Evolutionary conservation across 2,797 vertebrate genomes (phyloP).

Genomic region (Sphenopsis melanotis): DNA sequence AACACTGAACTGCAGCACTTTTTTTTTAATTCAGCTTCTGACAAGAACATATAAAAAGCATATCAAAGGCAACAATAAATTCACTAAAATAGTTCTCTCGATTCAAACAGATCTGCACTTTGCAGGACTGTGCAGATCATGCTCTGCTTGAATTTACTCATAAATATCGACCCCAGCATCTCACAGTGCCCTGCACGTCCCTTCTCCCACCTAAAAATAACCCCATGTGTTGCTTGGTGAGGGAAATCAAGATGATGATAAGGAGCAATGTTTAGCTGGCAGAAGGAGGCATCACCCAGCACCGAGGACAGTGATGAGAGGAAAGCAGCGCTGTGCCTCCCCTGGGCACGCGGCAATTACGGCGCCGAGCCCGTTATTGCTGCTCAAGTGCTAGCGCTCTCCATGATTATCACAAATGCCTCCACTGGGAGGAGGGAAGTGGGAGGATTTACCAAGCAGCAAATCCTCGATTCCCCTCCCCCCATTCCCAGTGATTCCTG

Average conservation of each 20-base stretch:
- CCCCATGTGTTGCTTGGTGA: background rate
- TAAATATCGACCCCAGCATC: background rate
- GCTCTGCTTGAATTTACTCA: background rate
- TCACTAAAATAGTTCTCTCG: background rate
- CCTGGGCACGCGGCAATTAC: conserved; percentile 13
- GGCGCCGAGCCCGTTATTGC: background rate
- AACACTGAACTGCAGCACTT: conserved; percentile 22
- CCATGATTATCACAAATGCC: conserved; percentile 34
- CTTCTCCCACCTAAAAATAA: background rate
- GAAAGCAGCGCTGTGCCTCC: background rate
- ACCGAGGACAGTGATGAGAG: background rate
- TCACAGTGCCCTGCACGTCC: background rate
- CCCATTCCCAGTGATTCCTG: background rate
- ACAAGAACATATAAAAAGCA: conserved; percentile 34
- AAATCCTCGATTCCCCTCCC: background rate
- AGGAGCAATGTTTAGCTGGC: background rate
- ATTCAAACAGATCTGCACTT: background rate
- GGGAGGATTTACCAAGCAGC: conserved; percentile 48
- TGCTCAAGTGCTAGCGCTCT: conserved; percentile 2
- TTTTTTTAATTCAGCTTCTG: conserved; percentile 37
- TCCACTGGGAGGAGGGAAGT: conserved; percentile 26
- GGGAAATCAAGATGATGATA: background rate
- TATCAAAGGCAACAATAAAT: conserved; percentile 48
- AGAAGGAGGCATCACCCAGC: background rate
- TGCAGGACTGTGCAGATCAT: background rate